Percentiles rank a stretch among this genome's conserved stretches.
Conservation (phyloP, 2,888 invertebrate species). For the Hirtodrosophila alboralis region DNA sequence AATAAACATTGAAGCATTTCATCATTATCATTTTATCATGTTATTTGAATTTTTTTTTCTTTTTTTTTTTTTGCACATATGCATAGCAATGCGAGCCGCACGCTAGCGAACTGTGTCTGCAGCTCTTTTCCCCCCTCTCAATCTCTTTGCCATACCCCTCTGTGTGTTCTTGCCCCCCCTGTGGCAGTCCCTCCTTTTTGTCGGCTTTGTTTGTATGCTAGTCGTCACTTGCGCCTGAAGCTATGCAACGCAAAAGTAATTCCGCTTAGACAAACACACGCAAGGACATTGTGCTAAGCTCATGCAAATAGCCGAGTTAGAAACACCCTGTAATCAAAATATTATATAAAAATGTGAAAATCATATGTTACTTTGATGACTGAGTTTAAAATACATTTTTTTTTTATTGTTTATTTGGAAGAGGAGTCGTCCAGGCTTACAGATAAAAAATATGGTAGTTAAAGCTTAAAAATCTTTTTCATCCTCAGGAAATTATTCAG, state of each 20-base stretch:
- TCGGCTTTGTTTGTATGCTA: constrained; percentile 40
- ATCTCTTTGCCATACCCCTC: neutral
- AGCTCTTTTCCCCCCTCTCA: neutral
- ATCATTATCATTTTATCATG: constrained; percentile 72
- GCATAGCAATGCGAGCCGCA: constrained; percentile 41
- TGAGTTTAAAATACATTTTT: no score
- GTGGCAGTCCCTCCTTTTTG: neutral
- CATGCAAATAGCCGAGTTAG: neutral
- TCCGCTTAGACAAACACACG: constrained; percentile 48
- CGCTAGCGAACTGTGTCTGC: constrained; percentile 6
- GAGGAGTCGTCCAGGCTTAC: no score
- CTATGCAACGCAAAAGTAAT: constrained; percentile 52
- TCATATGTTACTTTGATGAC: no score
- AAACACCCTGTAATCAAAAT: constrained; percentile 27
- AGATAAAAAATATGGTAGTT: no score
- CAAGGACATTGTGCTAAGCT: constrained; percentile 13
- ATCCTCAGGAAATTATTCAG: no score
- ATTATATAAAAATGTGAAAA: neutral
- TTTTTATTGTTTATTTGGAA: no score
- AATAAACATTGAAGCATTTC: constrained; percentile 69
- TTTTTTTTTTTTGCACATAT: constrained; percentile 54
- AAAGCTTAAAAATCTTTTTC: no score
- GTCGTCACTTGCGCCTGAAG: constrained; percentile 47
- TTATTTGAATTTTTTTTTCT: constrained; percentile 72
- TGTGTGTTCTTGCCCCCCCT: no score